These are phyloP conservation scores for Holothuria leucospilota DNA, from an alignment of 53 echinoderm and acorn worm species.

Conservation along the genomic window DNA sequence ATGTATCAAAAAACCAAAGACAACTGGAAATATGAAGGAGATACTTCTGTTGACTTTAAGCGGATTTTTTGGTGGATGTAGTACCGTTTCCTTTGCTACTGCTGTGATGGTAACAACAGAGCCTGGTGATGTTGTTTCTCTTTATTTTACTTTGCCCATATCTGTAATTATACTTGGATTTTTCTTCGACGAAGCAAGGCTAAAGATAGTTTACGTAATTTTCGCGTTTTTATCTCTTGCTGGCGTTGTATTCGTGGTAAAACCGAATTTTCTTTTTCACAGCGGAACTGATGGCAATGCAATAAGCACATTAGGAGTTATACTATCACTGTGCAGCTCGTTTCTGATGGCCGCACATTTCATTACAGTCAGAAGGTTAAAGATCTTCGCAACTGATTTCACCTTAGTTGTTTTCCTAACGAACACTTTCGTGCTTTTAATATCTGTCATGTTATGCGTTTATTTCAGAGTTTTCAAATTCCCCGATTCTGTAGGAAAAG, in stretches of 20 bases:
- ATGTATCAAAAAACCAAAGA: not conserved
- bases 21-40: not conserved
- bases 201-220: not conserved
- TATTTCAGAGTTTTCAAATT: no score
- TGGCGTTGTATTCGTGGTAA: conserved; percentile 5
- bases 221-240: not conserved
- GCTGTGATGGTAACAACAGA: not conserved
- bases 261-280: conserved; percentile 17
- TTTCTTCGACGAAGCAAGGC: not conserved
- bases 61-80: not conserved
- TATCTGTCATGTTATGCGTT: no score
- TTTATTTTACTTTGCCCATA: conserved; percentile 4
- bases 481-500: no score
- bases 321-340: no score
- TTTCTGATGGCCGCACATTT: no score
- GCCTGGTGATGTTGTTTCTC: conserved; percentile 1
- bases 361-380: no score
- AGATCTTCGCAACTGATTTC: no score
- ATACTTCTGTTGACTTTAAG: not conserved
- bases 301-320: no score
- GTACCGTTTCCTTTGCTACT: not conserved
- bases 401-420: no score
- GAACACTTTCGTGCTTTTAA: no score
- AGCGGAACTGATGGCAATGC: no score
- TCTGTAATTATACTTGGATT: not conserved